Evolutionary conservation across 2,888 invertebrate genomes (phyloP), one percentile per base, ranked within the genome.

Genomic region (Epistrophe eligans): DNA sequence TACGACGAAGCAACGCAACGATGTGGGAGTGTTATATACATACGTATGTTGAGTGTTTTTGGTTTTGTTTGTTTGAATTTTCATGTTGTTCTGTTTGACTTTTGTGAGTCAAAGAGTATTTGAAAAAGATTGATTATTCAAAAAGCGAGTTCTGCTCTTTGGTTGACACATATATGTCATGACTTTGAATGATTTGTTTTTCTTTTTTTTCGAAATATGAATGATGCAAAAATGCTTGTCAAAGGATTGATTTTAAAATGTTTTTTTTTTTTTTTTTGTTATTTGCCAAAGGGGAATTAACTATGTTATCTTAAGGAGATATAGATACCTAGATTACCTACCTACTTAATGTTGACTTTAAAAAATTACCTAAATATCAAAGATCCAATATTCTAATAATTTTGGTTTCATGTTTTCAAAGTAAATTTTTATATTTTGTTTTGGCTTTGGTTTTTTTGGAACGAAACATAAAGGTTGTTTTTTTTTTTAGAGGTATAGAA

Each of bases 81-180:
- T n/a, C 38, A 66, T 77, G 77, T 71, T 50, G 24, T 35, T 81
- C 28, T 28, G 28, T 81, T 81, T 81, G 76, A 76, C 62, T 79
- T 81, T 58, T 62, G 35, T 13, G 28, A 73, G 66, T 76, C 70
- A 81, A 67, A 67, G 74, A 60, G 73, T 71, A 64, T 52, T 79
- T 72, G 7, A 32, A 64, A 55, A 55, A 35, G 79, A 66, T 73
- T 66, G 72, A 66, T 38, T 48, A 73, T 60, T 73, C 62, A 52
- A 17, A 62, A 60, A 73, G 48, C 13, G 58, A 35, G 11, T 43
- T 62, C 13, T 38, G 19, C 7, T 9, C 8, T 19, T 1, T 11
- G n/a, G 15, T 17, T 73, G 38, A 60, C 58, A 60, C 13, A 11
- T 9, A 28, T 48, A 13, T 48, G 32, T 32, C 45, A 66, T n/a